phyloP scores from a whole-genome alignment of 2,797 vertebrate genomes.

The Myotis planiceps region DNA sequence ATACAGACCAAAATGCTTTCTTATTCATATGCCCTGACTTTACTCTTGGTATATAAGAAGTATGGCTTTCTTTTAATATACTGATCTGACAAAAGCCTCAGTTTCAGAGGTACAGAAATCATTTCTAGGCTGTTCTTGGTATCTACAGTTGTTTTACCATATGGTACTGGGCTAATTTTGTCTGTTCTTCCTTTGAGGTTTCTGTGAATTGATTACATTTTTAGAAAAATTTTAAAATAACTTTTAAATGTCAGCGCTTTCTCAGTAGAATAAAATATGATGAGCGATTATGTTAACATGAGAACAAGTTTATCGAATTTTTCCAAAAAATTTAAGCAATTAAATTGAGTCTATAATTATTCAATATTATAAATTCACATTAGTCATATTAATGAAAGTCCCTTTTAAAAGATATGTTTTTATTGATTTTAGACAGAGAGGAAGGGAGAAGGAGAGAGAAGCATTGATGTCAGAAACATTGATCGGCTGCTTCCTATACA shows the following conservation, averaged over 20 bases:
- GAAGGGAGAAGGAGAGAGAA: too few relatives aligned
- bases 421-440: too few relatives aligned
- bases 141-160: conserved; percentile 75
- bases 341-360: conserved; percentile 35
- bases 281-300: conserved; percentile 51
- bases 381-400: conserved; percentile 15
- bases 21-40: conserved; percentile 40
- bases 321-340: conserved; percentile 53
- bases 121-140: conserved; percentile 63
- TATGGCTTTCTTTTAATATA: conserved; percentile 37
- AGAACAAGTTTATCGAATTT: conserved; percentile 63
- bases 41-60: not conserved
- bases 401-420: too few relatives aligned
- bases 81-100: conserved; percentile 53
- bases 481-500: too few relatives aligned
- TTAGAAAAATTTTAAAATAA: conserved; percentile 77
- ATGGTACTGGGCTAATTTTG: conserved; percentile 74
- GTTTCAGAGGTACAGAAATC: conserved; percentile 57
- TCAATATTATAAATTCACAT: conserved; percentile 7
- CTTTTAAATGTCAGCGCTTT: conserved; percentile 76
- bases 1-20: not conserved
- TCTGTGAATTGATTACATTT: conserved; percentile 77
- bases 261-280: conserved; percentile 70
- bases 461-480: too few relatives aligned
- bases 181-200: conserved; percentile 75